These are phyloP conservation scores for Atta cephalotes DNA, from an alignment of 1,140 invertebrate genomes.

Conservation along the genomic window DNA sequence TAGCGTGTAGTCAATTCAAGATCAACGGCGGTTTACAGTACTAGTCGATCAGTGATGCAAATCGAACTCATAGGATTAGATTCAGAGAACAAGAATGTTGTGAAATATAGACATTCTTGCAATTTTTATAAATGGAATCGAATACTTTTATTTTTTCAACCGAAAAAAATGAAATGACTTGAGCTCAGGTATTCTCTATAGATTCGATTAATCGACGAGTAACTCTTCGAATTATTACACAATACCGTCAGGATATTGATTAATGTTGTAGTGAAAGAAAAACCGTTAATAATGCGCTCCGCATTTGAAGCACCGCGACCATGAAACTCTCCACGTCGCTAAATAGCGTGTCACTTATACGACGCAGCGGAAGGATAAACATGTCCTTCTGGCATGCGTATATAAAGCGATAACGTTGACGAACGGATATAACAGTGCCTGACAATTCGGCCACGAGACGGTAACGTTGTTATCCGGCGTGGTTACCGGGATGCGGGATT, in stretches of 20 bases:
- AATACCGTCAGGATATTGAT: not conserved
- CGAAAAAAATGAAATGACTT: not conserved
- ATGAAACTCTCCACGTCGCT: constrained; percentile 4
- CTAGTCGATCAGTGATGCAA: constrained; percentile 32
- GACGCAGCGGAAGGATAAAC: not conserved
- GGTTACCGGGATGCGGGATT: not conserved
- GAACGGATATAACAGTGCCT: constrained; percentile 51
- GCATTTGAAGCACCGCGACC: constrained; percentile 38
- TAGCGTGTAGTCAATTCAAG: constrained; percentile 38
- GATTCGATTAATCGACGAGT: not conserved
- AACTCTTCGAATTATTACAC: constrained; percentile 6
- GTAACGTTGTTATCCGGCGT: constrained; percentile 16
- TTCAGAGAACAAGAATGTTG: not conserved
- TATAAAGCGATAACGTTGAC: constrained; percentile 67
- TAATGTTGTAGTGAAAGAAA: constrained; percentile 24
- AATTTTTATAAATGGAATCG: not conserved
- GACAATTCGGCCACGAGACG: constrained; percentile 21
- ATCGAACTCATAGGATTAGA: constrained; percentile 31
- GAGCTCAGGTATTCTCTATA: not conserved
- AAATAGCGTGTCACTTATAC: not conserved
- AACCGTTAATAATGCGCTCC: not conserved
- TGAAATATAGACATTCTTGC: not conserved
- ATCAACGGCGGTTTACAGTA: constrained; percentile 26
- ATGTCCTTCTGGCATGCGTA: constrained; percentile 48
- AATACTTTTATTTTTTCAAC: not conserved